These are phyloP conservation scores for Mus spretus DNA, from an alignment of 2,797 vertebrate species.

Conservation along the genomic window DNA sequence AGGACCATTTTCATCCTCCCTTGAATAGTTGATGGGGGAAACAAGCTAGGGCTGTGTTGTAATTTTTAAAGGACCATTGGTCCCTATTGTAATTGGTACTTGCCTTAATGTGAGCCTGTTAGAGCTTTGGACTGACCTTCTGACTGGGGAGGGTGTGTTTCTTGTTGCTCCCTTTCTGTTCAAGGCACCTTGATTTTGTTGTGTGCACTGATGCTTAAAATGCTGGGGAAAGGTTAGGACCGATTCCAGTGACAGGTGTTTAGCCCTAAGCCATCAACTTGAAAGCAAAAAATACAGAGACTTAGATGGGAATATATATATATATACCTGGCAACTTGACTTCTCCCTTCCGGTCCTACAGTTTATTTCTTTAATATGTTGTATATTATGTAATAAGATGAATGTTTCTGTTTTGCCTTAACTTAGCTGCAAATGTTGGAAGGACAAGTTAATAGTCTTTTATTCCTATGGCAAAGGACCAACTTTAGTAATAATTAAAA, in stretches of 20 bases:
- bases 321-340: neutral
- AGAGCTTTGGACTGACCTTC: neutral
- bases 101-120: neutral
- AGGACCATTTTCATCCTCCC: neutral
- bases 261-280: neutral
- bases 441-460: neutral
- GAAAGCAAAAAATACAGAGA: neutral
- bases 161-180: neutral
- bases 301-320: neutral
- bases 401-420: neutral
- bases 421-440: neutral
- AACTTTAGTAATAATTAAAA: neutral
- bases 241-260: conserved; percentile 8
- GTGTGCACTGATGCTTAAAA: neutral
- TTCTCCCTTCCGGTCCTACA: neutral
- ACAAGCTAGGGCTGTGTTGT: neutral
- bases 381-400: neutral
- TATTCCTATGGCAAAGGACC: neutral
- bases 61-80: neutral
- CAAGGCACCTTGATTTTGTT: neutral
- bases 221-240: neutral
- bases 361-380: neutral
- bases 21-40: neutral
- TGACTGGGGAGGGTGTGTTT: neutral
- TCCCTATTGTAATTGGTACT: neutral